Evolutionary conservation across 53 echinoderm and acorn worm genomes (phyloP), one percentile per base, ranked within the genome.

Genomic region (Henricia sp.): DNA sequence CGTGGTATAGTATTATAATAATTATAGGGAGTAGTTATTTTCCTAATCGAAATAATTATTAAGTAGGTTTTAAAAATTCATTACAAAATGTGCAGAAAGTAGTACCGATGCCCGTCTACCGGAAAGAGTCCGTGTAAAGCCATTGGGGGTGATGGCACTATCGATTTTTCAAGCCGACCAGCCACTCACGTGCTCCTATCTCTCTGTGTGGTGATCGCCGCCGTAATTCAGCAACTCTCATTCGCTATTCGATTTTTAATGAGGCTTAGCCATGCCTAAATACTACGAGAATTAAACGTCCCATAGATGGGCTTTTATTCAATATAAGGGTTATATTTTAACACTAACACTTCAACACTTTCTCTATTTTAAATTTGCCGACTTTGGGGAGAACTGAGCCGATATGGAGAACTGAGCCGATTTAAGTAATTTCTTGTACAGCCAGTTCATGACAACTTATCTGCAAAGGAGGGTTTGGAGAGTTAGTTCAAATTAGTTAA

Each of bases 241-340:
- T 52, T 33, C 72, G 77, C 62, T 13, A 33, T 62, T 41, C 43
- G 50, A 59, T 58, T 64, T 30, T 43, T 80, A 64, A 80, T 64
- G 65, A 80, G 80, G 32, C 32, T 64, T 52, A 80, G 65, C 64
- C 80, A 33, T 46, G 50, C 80, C 63, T 64, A 62, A 38, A 80
- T 64, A 48, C 48, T 48, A 77, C 17, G 43, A 63, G 51, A 23
- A 63, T 30, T 39, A 50, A 64, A 64, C 34, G 64, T 64, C 63
- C 21, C 64, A 62, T 46, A 46, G 19, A 78, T 80, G 80, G 64
- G 19, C 16, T 29, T 23, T 14, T 27, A 42, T 70, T 26, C 42
- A 70, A 70, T 44, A 70, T 46, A 70, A 43, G 70, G 70, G 46
- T 70, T 70, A 9, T 1, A 1, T 42, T n/a, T 70, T 17, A 70